Conservation (phyloP, 2,113 vertebrate species). For the Anguilla rostrata region DNA sequence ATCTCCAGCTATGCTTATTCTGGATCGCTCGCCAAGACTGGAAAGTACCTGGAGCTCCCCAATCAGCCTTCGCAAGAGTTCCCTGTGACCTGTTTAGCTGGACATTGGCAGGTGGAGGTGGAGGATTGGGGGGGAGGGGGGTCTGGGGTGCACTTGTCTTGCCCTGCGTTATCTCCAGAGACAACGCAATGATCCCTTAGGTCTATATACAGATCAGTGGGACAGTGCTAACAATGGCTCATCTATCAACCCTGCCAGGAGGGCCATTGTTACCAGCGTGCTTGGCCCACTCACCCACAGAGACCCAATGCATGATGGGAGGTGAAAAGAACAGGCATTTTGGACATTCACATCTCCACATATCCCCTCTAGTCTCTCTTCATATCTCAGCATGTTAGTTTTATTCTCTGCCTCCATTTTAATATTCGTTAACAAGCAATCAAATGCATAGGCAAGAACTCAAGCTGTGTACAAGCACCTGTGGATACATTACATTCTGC, state of each 20-base stretch:
- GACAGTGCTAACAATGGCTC: constrained; percentile 33
- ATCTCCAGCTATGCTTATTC: not conserved
- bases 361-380: not conserved
- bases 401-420: not conserved
- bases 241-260: constrained; percentile 36
- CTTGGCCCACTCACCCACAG: not conserved
- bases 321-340: not conserved
- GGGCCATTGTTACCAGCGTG: constrained; percentile 36
- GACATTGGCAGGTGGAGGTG: not conserved
- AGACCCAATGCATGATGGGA: not conserved
- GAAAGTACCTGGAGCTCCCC: constrained; percentile 1
- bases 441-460: not conserved
- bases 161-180: constrained; percentile 40
- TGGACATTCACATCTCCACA: not conserved
- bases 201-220: constrained; percentile 36
- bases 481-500: not conserved
- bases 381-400: not conserved
- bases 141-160: constrained; percentile 27
- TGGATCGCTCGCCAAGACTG: not conserved
- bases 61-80: not conserved
- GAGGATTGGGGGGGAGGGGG: not conserved
- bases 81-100: not conserved
- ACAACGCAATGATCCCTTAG: constrained; percentile 40
- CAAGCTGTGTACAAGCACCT: not conserved
- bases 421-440: not conserved